These are phyloP conservation scores for Alectura lathami DNA, from an alignment of 2,113 vertebrate species.

Conservation along the genomic window DNA sequence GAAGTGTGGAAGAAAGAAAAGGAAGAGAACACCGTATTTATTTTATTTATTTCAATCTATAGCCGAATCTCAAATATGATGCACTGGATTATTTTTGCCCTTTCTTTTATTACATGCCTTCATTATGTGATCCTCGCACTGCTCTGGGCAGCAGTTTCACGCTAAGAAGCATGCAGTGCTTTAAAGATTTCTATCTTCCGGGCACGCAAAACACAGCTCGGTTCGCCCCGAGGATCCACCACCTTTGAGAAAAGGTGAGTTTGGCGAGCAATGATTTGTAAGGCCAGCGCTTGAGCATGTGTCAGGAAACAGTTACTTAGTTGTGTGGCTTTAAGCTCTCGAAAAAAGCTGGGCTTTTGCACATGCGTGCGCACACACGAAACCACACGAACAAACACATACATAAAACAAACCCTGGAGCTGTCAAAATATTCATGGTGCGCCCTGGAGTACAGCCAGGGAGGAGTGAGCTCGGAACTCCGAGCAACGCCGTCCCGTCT, in stretches of 20 bases:
- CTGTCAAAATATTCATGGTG: neutral
- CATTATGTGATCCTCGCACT: neutral
- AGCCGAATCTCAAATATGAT: neutral
- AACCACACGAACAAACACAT: neutral
- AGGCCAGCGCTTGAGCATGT: neutral
- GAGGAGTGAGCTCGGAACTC: neutral
- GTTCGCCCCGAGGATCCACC: neutral
- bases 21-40: neutral
- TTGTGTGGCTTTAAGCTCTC: neutral
- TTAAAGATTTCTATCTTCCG: neutral
- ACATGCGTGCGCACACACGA: neutral
- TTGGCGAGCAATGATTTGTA: neutral
- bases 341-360: neutral
- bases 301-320: neutral
- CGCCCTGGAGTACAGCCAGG: neutral
- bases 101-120: neutral
- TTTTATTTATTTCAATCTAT: neutral
- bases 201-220: neutral
- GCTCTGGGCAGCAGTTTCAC: neutral
- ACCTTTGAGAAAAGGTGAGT: neutral
- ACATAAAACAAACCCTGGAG: neutral
- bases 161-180: neutral
- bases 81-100: neutral
- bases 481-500: accelerated
- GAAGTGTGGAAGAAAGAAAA: neutral